These are phyloP conservation scores for Ctena decussata DNA, from an alignment of 2,888 invertebrate species.

Conservation along the genomic window DNA sequence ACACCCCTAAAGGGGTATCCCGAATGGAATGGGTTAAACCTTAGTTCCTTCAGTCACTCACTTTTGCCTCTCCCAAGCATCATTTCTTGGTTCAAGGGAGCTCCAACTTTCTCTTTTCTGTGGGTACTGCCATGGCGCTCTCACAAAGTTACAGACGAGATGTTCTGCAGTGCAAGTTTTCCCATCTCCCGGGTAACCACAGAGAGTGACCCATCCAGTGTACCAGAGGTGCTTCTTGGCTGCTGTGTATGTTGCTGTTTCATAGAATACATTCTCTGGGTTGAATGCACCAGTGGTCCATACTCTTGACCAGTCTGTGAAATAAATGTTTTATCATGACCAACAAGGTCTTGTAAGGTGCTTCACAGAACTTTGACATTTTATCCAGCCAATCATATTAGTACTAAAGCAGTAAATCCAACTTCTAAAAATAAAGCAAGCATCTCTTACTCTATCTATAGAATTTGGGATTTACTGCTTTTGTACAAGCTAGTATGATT, in stretches of 20 bases:
- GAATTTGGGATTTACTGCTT: too few species aligned
- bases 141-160: slow-evolving; percentile 47
- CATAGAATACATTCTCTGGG: slow-evolving; percentile 37
- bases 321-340: not conserved
- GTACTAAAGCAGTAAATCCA: too few species aligned
- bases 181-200: slow-evolving; percentile 65
- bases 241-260: slow-evolving; percentile 32
- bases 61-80: slow-evolving; percentile 6
- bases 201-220: slow-evolving; percentile 57
- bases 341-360: too few species aligned
- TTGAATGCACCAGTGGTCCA: slow-evolving; percentile 41
- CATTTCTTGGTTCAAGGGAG: not conserved
- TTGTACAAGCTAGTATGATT: too few species aligned
- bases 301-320: slow-evolving; percentile 64
- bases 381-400: too few species aligned
- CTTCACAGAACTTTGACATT: too few species aligned
- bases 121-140: slow-evolving; percentile 27
- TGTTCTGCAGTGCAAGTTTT: slow-evolving; percentile 61
- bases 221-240: slow-evolving; percentile 55
- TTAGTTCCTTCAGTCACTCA: too few species aligned
- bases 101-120: not conserved
- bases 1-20: too few species aligned
- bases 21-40: too few species aligned
- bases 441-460: too few species aligned
- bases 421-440: too few species aligned